These are phyloP conservation scores for Chlamydotis undulata DNA, from an alignment of 2,113 vertebrate species.

Conservation along the genomic window DNA sequence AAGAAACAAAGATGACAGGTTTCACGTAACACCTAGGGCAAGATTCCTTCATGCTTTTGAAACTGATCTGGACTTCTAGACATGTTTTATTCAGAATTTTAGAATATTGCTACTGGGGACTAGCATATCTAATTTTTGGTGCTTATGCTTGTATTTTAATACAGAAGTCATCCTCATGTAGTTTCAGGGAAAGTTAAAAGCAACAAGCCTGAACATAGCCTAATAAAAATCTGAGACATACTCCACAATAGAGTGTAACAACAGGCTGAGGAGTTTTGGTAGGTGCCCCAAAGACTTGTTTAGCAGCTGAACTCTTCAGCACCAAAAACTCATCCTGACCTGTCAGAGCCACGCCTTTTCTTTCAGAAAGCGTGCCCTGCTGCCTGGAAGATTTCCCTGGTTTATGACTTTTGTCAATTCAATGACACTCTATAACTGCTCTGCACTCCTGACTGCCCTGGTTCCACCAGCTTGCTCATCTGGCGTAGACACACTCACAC, in stretches of 20 bases:
- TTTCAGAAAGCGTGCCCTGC: neutral
- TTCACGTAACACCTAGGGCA: neutral
- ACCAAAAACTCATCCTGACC: neutral
- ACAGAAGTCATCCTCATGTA: neutral
- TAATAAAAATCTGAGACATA: neutral
- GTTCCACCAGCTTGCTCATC: neutral
- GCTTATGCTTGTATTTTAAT: neutral
- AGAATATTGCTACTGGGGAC: neutral
- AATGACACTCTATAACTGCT: neutral
- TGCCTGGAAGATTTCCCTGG: neutral
- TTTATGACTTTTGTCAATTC: neutral
- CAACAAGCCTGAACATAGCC: neutral
- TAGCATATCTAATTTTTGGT: neutral
- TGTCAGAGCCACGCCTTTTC: neutral
- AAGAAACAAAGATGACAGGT: neutral
- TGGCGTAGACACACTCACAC: neutral
- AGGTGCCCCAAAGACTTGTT: neutral
- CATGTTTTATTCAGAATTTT: neutral
- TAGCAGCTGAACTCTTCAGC: neutral
- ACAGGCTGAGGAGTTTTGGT: neutral
- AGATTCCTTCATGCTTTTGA: neutral
- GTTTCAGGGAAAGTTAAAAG: neutral
- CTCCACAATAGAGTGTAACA: accelerated
- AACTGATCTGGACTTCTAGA: neutral
- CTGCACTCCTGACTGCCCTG: neutral